phyloP scores from a whole-genome alignment of 2,797 vertebrate species.

The Otus scops region DNA sequence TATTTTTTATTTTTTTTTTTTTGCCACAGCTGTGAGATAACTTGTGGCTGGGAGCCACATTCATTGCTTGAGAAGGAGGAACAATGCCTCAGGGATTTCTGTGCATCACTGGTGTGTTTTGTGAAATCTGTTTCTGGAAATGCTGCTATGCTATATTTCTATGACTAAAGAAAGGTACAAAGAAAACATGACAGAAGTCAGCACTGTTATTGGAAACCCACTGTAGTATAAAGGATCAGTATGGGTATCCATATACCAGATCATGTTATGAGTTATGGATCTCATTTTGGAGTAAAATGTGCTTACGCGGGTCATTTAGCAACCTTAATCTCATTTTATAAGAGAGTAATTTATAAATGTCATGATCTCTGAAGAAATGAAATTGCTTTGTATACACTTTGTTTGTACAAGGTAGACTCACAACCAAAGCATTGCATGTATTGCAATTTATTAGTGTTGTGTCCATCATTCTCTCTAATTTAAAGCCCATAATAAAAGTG shows the following conservation, averaged over 20 bases:
- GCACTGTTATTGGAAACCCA: not conserved
- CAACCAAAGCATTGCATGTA: not conserved
- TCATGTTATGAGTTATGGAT: slow-evolving; percentile 44
- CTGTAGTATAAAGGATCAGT: not conserved
- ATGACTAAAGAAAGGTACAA: slow-evolving; percentile 5
- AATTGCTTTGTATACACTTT: slow-evolving; percentile 40
- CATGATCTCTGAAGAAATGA: slow-evolving; percentile 37
- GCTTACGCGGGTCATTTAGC: slow-evolving; percentile 20
- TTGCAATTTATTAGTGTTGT: slow-evolving; percentile 34
- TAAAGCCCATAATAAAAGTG: not conserved
- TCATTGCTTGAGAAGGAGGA: not conserved
- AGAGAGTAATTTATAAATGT: slow-evolving; percentile 66
- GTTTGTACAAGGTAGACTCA: not conserved
- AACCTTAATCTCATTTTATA: slow-evolving; percentile 62
- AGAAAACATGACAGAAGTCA: not conserved
- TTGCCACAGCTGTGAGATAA: slow-evolving; percentile 16
- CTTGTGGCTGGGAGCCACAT: not conserved
- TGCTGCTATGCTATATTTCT: slow-evolving; percentile 1
- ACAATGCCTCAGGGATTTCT: slow-evolving; percentile 3
- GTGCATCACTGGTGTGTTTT: not conserved
- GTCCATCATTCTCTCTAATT: slow-evolving; percentile 16
- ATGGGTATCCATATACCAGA: not conserved
- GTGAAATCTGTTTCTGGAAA: slow-evolving; percentile 33
- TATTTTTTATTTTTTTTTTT: not conserved
- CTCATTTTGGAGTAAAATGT: slow-evolving; percentile 65